Percentiles rank a stretch among this genome's conserved stretches.
These are phyloP conservation scores for Deilephila elpenor DNA, from an alignment of 2,888 invertebrate species.

Conservation along the genomic window DNA sequence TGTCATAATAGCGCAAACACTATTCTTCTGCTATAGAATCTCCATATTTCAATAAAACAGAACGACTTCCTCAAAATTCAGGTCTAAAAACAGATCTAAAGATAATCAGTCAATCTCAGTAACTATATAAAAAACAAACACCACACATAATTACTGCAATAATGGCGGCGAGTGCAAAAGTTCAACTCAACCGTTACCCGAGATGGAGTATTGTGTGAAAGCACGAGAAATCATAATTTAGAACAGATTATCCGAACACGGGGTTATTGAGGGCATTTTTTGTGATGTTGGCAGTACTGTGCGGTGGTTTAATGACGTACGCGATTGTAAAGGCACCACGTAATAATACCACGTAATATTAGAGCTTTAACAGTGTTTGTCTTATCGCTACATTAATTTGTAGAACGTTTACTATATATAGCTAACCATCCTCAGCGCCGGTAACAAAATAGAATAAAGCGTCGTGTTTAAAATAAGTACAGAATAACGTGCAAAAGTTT, in stretches of 20 bases:
- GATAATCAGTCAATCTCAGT: neutral
- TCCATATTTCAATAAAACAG: no score
- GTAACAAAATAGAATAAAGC: no score
- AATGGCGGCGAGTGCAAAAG: slow-evolving; percentile 13
- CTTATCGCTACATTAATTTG: no score
- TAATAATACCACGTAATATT: neutral
- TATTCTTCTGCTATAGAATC: no score
- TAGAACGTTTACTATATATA: no score
- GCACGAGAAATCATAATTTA: slow-evolving; percentile 64
- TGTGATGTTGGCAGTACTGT: slow-evolving; percentile 21
- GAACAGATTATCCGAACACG: slow-evolving; percentile 49
- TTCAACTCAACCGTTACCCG: slow-evolving; percentile 5
- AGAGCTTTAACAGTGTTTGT: no score
- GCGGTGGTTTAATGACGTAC: slow-evolving; percentile 1
- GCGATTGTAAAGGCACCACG: neutral
- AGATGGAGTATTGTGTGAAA: slow-evolving; percentile 52
- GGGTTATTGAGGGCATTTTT: slow-evolving; percentile 12
- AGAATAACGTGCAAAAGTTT: no score
- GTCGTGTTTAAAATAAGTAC: no score
- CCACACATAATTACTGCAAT: slow-evolving; percentile 9
- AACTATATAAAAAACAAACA: neutral
- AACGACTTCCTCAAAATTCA: no score
- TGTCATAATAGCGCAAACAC: no score
- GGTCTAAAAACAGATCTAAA: no score
- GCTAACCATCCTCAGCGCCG: no score